Conservation (phyloP, 2,113 vertebrate genomes). For the Anhinga anhinga region DNA sequence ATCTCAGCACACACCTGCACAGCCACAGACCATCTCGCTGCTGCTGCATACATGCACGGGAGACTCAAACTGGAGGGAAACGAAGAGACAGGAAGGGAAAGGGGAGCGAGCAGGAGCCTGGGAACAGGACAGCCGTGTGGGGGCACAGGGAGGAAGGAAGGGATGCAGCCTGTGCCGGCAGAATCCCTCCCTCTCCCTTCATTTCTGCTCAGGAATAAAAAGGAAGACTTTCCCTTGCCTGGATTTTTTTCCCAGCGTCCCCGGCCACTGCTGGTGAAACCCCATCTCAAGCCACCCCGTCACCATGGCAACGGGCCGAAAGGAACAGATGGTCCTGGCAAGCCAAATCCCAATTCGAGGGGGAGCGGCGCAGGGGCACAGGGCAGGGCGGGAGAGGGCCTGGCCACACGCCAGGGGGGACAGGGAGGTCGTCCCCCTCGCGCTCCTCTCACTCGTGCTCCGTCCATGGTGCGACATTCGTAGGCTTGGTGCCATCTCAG, state of each 20-base stretch:
- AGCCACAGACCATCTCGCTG: background rate
- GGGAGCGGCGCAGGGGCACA: background rate
- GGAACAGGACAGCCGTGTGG: background rate
- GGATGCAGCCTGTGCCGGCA: background rate
- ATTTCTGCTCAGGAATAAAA: background rate
- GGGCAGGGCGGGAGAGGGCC: background rate
- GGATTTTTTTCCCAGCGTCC: slow-evolving; percentile 57
- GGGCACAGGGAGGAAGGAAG: background rate
- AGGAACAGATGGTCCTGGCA: slow-evolving; percentile 76
- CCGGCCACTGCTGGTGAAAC: slow-evolving; percentile 48
- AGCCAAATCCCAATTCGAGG: slow-evolving; percentile 66
- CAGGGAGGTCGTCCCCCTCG: background rate
- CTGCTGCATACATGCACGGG: background rate
- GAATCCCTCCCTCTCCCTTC: background rate
- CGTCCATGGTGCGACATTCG: rapidly evolving
- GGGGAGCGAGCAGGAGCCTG: background rate
- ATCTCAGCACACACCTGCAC: background rate
- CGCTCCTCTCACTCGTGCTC: background rate
- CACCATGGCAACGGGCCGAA: slow-evolving; percentile 65
- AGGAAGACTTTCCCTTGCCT: background rate
- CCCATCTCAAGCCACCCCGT: slow-evolving; percentile 74
- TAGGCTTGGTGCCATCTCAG: background rate
- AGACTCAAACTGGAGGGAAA: background rate
- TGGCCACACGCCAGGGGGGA: rapidly evolving
- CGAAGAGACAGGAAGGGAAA: background rate